Evolutionary conservation across 1,140 invertebrate species (phyloP).

Genomic region (Marisa cornuarietis): DNA sequence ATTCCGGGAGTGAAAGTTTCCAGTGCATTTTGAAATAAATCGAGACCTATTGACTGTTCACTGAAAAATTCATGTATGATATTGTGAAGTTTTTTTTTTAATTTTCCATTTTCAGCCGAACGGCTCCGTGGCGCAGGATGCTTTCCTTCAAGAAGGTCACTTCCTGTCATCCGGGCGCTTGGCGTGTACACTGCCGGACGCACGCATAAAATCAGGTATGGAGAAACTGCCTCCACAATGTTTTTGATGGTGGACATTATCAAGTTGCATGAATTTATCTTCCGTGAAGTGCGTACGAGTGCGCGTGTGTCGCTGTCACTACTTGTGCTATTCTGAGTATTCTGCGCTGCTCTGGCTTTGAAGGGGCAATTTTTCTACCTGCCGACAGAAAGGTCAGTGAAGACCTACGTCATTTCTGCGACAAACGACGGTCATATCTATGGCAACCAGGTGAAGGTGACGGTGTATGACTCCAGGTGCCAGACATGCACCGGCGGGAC

Average conservation of each 20-base stretch:
- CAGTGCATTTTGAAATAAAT: too few species aligned
- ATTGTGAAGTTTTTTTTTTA: too few species aligned
- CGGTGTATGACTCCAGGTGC: not conserved
- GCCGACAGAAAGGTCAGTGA: not conserved
- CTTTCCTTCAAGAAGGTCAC: not conserved
- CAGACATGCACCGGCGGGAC: not conserved
- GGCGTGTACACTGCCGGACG: not conserved
- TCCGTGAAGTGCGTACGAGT: too few species aligned
- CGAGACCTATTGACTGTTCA: too few species aligned
- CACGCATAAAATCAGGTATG: not conserved
- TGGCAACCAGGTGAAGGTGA: not conserved
- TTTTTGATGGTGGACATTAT: too few species aligned
- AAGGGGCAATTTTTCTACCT: not conserved
- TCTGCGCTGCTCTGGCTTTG: too few species aligned
- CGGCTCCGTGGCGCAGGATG: not conserved
- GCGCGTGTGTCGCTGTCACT: too few species aligned
- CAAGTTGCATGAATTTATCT: too few species aligned
- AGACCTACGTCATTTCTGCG: not conserved
- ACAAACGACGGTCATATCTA: not conserved
- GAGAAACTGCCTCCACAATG: too few species aligned
- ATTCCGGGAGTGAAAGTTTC: too few species aligned
- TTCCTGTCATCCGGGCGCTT: not conserved
- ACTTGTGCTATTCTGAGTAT: too few species aligned
- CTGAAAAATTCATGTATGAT: too few species aligned
- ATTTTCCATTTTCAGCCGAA: not conserved